Base-by-base conservation (phyloP, 1,140 invertebrate species). In the Lasioglossum baleicum region DNA sequence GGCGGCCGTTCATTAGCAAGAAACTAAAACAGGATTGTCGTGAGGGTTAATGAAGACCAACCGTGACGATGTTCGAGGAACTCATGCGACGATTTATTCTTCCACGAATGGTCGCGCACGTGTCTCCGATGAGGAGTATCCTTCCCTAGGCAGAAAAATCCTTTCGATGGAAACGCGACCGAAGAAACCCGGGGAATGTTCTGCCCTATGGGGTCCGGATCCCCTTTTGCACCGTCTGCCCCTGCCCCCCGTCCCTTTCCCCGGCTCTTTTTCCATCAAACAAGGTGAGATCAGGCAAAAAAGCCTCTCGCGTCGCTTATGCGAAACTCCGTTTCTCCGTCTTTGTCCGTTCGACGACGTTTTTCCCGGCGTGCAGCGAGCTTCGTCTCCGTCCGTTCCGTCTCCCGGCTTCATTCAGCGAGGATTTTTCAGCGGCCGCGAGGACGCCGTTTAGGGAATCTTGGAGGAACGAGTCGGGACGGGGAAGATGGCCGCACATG, bases 371-470 rank as follows among this genome's bases (percentile, higher is more conserved):
- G 67, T 71, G 65, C 44, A 35, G 66, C 67, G 71, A 63, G 60
- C 31, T 67, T 53, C 72, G 65, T 76, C 81, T 63, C 53, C 83
- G 73, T 66, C 61, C 81, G 35, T 35, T 35, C 35, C 35, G 35
- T 35, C 35, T 35, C 35, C 35, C 35, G 66, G 17, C 17, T 58
- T 60, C 76, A 83, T 75, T 88, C 86, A 85, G 84, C 85, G 83
- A 86, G 79, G 86, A 90, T 90, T 90, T 91, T 91, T 92, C 85
- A 88, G 80, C 83, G 80, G 82, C 81, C 80, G 77, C 75, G 77
- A 84, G 83, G 89, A 80, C 87, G 73, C 91, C 91, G 91, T 92
- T 92, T 92, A 92, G 90, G 91, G 90, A 91, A 92, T 91, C 90
- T 92, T 92, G 90, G 88, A 79, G 76, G 10, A 48, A 79, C 89